These are phyloP conservation scores for Heliocidaris tuberculata DNA, from an alignment of 35 echinoderm and acorn worm species.

Conservation along the genomic window DNA sequence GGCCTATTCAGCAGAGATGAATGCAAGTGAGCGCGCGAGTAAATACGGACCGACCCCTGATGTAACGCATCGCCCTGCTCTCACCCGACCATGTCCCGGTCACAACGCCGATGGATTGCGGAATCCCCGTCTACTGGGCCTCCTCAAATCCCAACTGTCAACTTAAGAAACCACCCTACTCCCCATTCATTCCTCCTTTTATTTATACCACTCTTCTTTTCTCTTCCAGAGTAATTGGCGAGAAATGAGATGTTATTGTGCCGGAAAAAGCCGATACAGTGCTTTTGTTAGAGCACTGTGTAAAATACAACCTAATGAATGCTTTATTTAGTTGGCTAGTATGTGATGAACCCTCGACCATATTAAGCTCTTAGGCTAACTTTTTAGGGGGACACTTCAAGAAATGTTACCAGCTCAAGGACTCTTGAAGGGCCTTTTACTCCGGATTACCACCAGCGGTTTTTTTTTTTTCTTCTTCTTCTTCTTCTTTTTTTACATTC, in stretches of 20 bases:
- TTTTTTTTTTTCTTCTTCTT: too few species aligned
- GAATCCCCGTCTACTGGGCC: neutral
- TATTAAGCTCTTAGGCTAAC: slow-evolving; percentile 35
- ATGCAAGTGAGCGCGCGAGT: slow-evolving; percentile 7
- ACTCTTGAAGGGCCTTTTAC: neutral
- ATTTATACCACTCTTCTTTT: slow-evolving; percentile 36
- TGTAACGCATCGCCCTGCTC: slow-evolving; percentile 36
- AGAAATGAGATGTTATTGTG: slow-evolving; percentile 30
- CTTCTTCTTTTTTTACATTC: too few species aligned
- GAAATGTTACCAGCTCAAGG: neutral
- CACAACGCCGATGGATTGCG: neutral
- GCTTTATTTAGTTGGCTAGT: slow-evolving; percentile 12
- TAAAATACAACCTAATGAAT: slow-evolving; percentile 36
- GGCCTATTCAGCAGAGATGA: neutral
- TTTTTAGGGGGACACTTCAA: slow-evolving; percentile 20
- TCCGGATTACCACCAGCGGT: neutral
- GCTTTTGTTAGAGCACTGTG: slow-evolving; percentile 4
- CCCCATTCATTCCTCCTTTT: neutral
- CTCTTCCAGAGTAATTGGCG: slow-evolving; percentile 19
- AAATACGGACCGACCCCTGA: slow-evolving; percentile 19
- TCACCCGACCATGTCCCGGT: neutral
- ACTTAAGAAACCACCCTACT: neutral
- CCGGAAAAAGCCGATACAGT: neutral
- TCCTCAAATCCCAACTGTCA: slow-evolving; percentile 21
- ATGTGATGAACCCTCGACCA: neutral